Evolutionary conservation across 2,888 invertebrate genomes (phyloP).

Genomic region (Tetheella fluctuosa): DNA sequence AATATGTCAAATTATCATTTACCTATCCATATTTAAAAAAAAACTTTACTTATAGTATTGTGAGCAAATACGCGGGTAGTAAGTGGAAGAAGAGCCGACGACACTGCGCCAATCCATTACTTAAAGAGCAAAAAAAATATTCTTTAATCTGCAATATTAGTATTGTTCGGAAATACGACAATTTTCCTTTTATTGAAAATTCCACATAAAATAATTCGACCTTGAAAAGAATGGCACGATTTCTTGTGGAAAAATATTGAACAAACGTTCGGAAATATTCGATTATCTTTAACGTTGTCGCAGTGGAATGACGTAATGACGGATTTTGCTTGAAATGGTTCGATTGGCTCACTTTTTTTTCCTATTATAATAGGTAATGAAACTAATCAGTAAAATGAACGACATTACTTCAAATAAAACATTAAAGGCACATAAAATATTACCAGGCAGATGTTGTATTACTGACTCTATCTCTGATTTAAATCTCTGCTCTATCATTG

Average conservation of each 20-base stretch:
- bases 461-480: too few species aligned
- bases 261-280: conserved; percentile 3
- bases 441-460: too few species aligned
- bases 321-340: neutral
- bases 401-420: too few species aligned
- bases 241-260: neutral
- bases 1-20: too few species aligned
- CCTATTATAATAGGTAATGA: neutral
- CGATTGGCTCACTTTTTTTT: neutral
- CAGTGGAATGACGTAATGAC: neutral
- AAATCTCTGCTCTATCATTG: too few species aligned
- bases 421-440: too few species aligned
- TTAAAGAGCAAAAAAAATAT: neutral
- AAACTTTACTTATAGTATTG: neutral
- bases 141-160: too few species aligned
- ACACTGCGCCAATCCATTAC: neutral
- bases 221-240: neutral
- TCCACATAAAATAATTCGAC: neutral
- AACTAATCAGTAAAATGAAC: too few species aligned
- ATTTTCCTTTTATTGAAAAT: neutral
- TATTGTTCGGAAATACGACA: neutral
- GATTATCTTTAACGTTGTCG: conserved; percentile 1
- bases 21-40: too few species aligned
- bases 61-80: neutral
- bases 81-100: neutral